These are phyloP conservation scores for Smittia sp. DNA, from an alignment of 2,888 invertebrate species.

Conservation along the genomic window DNA sequence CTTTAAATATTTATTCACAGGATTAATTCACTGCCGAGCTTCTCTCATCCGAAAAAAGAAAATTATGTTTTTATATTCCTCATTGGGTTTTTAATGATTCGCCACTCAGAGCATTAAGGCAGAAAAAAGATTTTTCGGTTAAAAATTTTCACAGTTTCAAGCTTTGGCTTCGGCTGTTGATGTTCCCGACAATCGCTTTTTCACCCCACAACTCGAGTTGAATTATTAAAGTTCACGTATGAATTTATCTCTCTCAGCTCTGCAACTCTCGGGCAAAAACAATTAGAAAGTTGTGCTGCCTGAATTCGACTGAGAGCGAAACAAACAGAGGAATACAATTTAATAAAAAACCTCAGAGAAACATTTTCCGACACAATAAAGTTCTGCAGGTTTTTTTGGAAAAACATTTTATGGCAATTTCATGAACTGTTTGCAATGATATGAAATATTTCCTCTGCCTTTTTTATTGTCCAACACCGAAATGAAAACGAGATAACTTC, in stretches of 20 bases:
- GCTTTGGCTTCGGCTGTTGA: constrained; percentile 9
- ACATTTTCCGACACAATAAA: constrained; percentile 28
- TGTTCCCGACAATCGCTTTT: neutral
- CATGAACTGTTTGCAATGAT: constrained; percentile 29
- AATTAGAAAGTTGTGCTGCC: neutral
- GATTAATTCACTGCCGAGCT: too few species aligned
- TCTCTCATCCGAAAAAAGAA: too few species aligned
- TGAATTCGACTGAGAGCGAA: neutral
- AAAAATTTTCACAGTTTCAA: constrained; percentile 19
- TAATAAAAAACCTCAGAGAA: constrained; percentile 30
- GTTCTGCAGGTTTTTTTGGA: neutral
- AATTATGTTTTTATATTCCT: neutral
- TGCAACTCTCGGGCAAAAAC: neutral
- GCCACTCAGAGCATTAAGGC: constrained; percentile 5
- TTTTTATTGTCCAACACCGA: neutral
- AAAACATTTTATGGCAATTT: constrained; percentile 18
- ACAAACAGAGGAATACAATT: constrained; percentile 6
- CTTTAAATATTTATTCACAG: too few species aligned
- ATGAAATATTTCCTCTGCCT: neutral
- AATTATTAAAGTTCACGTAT: constrained; percentile 29
- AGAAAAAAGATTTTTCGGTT: neutral
- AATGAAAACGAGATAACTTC: constrained; percentile 25
- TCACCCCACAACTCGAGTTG: neutral
- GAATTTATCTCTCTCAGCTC: neutral
- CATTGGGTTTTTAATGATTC: neutral